These are phyloP conservation scores for Brachionichthys hirsutus DNA, from an alignment of 2,113 vertebrate species.

Conservation along the genomic window DNA sequence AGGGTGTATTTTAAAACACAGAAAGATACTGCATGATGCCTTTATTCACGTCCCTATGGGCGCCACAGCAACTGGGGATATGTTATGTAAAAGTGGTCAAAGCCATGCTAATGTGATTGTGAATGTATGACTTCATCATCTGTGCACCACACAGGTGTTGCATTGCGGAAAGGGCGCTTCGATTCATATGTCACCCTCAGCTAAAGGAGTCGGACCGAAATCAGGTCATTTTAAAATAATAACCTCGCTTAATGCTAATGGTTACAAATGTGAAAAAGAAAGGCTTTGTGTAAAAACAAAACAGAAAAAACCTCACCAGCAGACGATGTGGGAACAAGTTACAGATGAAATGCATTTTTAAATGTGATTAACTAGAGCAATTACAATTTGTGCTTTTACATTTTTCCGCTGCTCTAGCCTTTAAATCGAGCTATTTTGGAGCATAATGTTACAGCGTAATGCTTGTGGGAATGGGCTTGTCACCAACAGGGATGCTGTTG, in stretches of 20 bases:
- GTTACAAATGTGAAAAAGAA: slow-evolving; percentile 4
- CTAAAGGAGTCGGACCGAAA: slow-evolving; percentile 25
- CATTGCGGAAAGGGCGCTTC: slow-evolving; percentile 13
- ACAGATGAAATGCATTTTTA: slow-evolving; percentile 8
- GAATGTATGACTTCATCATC: slow-evolving; percentile 60
- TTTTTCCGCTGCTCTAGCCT: slow-evolving; percentile 12
- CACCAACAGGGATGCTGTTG: slow-evolving; percentile 65
- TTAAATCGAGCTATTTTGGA: slow-evolving; percentile 46
- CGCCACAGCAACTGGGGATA: slow-evolving; percentile 54
- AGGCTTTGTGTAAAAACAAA: neutral
- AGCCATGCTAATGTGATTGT: slow-evolving; percentile 66
- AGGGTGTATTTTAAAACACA: slow-evolving; percentile 62
- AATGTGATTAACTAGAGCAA: slow-evolving; percentile 41
- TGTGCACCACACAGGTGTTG: slow-evolving; percentile 47
- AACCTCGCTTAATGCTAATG: slow-evolving; percentile 20
- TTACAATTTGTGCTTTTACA: slow-evolving; percentile 27
- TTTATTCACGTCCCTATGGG: slow-evolving; percentile 62
- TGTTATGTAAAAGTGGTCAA: slow-evolving; percentile 65
- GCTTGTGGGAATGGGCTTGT: slow-evolving; percentile 65
- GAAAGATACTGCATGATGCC: slow-evolving; percentile 49
- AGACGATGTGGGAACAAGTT: slow-evolving; percentile 5
- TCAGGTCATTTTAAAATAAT: slow-evolving; percentile 40
- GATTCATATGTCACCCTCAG: slow-evolving; percentile 35
- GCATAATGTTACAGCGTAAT: slow-evolving; percentile 48
- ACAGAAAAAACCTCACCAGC: no score